Percentiles rank a stretch among this genome's conserved stretches.
Evolutionary conservation across 2,888 invertebrate species (phyloP).

Genomic region (Balanococcus diminutus): DNA sequence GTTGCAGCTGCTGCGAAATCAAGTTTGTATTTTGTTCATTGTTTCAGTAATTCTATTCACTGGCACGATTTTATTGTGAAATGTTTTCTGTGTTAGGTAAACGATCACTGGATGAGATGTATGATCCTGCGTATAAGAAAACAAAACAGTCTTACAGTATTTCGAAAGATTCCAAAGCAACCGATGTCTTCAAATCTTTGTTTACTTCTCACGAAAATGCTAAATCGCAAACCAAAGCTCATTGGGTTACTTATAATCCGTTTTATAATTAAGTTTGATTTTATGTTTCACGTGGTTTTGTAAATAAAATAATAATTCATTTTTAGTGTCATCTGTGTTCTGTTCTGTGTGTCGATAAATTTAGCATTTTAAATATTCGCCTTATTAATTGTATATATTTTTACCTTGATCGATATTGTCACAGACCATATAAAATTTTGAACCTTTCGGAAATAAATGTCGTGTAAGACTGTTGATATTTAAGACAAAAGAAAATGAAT

Average conservation of each 20-base stretch:
- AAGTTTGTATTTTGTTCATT: neutral
- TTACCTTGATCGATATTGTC: neutral
- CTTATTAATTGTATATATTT: neutral
- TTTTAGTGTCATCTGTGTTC: neutral
- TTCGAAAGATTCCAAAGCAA: conserved; percentile 86
- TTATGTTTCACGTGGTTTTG: neutral
- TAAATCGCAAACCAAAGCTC: conserved; percentile 83
- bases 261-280: conserved; percentile 74
- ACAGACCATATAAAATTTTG: neutral
- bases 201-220: conserved; percentile 91
- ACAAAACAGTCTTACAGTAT: conserved; percentile 82
- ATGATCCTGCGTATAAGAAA: conserved; percentile 77
- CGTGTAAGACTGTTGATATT: neutral
- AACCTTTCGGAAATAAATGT: neutral
- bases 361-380: neutral
- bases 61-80: neutral
- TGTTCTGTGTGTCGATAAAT: neutral
- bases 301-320: neutral
- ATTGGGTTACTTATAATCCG: conserved; percentile 99
- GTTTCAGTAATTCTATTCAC: neutral
- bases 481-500: neutral
- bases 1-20: neutral
- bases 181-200: conserved; percentile 91
- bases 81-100: conserved; percentile 56
- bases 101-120: conserved; percentile 56